Evolutionary conservation across 2,113 vertebrate genomes (phyloP).

Genomic region (Channa argus): DNA sequence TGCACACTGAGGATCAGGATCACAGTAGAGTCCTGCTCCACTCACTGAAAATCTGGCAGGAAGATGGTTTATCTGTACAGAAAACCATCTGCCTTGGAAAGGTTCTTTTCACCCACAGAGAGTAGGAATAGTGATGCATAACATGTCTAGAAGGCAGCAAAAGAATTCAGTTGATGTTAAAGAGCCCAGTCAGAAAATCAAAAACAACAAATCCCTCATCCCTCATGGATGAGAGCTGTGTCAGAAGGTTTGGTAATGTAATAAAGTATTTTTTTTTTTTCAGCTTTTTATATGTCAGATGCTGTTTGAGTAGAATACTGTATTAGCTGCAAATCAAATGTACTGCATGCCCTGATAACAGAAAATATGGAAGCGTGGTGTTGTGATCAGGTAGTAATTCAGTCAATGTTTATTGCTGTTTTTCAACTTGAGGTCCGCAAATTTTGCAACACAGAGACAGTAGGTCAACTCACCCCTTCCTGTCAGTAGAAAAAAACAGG

Average conservation of each 20-base stretch:
- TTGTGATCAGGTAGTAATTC: slow-evolving; percentile 24
- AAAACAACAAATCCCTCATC: no score
- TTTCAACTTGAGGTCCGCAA: slow-evolving; percentile 39
- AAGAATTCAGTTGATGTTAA: no score
- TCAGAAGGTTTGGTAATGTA: neutral
- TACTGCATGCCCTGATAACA: neutral
- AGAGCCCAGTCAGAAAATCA: no score
- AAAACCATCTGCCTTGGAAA: neutral
- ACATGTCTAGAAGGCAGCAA: no score
- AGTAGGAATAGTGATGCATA: no score
- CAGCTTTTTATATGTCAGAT: no score
- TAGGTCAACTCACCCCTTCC: neutral
- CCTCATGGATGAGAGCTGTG: no score
- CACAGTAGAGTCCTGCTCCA: slow-evolving; percentile 7
- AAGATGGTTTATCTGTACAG: neutral
- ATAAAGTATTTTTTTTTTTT: neutral
- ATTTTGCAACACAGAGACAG: slow-evolving; percentile 10
- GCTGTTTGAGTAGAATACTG: no score
- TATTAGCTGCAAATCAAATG: slow-evolving; percentile 3
- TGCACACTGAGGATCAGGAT: slow-evolving; percentile 22
- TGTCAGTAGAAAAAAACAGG: slow-evolving; percentile 3
- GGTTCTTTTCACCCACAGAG: no score
- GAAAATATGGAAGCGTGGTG: neutral
- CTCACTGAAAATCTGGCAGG: slow-evolving; percentile 17
- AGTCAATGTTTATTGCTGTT: slow-evolving; percentile 37